phyloP scores from a whole-genome alignment of 2,797 vertebrate species.

The Kryptolebias ocellatus region DNA sequence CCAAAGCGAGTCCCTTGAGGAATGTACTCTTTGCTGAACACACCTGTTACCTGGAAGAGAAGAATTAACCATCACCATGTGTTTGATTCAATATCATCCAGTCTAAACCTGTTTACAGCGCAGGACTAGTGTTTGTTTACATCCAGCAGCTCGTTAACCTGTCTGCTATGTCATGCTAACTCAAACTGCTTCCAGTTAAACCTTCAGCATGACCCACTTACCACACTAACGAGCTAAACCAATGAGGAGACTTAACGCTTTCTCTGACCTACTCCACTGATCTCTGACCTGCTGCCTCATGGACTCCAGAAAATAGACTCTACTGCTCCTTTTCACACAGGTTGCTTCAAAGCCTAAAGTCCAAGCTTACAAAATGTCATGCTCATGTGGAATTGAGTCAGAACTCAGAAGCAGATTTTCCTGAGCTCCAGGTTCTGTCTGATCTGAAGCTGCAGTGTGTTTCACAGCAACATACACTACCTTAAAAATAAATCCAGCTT shows the following conservation, averaged over 20 bases:
- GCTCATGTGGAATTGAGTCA: background rate
- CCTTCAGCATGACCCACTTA: conserved; percentile 63
- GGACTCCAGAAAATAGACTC: background rate
- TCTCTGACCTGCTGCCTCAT: conserved; percentile 47
- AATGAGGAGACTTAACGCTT: conserved; percentile 72
- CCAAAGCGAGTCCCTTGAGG: conserved; percentile 84
- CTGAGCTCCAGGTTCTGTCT: background rate
- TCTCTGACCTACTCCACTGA: conserved; percentile 73
- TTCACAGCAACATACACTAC: background rate
- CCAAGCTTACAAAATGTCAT: background rate
- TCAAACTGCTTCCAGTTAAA: background rate
- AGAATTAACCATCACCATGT: background rate
- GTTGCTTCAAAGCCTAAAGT: background rate
- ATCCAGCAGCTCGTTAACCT: conserved; percentile 1
- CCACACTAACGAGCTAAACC: conserved; percentile 58
- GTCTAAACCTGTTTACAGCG: no score
- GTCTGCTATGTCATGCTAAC: background rate
- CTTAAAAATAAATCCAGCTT: background rate
- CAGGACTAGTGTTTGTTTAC: background rate
- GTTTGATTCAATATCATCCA: background rate
- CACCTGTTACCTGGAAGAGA: conserved; percentile 77
- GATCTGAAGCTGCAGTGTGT: background rate
- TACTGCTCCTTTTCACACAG: background rate
- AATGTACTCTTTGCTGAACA: conserved; percentile 86
- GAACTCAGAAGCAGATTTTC: background rate